Evolutionary conservation across 2,113 vertebrate species (phyloP), one percentile per base, ranked within the genome.

Genomic region (Ardeotis arabs): DNA sequence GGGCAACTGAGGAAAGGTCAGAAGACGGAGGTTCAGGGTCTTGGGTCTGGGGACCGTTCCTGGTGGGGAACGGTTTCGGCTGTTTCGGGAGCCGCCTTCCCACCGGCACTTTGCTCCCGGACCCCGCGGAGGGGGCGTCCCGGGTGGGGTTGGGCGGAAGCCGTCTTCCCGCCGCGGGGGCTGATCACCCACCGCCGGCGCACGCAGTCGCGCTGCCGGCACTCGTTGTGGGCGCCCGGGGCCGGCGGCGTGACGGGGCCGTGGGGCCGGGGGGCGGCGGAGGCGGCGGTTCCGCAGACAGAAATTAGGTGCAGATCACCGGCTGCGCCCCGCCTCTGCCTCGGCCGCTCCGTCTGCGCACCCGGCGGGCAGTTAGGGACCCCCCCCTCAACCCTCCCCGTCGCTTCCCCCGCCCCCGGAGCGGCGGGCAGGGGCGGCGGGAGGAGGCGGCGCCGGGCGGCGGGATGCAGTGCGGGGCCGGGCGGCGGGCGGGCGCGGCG

Each of bases 151-250:
- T 16, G 31, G 24, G 27, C 13, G 55, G 23, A 3, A 64, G 29
- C 18, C 18, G 14, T n/a, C 39, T 70, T 75, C 64, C 87, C 75
- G 45, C 39, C 37, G 29, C 45, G 50, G 56, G 58, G 93, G 62
- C 91, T 63, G 49, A 95, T 89, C 91, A 76, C 88, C 93, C 70
- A 22, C 72, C 14, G 33, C 87, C 66, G 44, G 79, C 93, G 87
- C 87, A 95, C 31, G 84, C 87, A 87, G 89, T 89, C 73, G 85
- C 76, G 56, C 76, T 66, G 76, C 92, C 89, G 94, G 92, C 85
- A 18, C 92, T 92, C 85, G 67, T 89, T 91, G 75, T 73, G 83
- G 31, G 83, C 22, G 35, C 27, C 76, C 44, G 53, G 50, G 56
- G 73, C 28, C 25, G 44, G 41, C 60, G 53, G 50, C 6, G 87